These are phyloP conservation scores for Falco cherrug DNA, from an alignment of 2,797 vertebrate species.

Conservation along the genomic window DNA sequence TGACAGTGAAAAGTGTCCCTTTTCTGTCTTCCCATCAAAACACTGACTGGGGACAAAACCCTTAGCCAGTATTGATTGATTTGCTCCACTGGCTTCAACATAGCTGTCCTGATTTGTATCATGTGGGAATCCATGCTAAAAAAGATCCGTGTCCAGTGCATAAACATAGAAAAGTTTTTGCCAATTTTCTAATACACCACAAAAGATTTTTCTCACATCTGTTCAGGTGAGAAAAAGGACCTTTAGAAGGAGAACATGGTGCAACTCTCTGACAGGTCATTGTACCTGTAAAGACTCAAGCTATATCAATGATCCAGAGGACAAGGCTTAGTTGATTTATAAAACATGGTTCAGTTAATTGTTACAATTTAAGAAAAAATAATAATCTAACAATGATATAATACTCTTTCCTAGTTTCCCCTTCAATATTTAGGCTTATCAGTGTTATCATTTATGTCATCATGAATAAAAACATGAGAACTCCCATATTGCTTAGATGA, in stretches of 20 bases:
- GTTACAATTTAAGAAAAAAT: background rate
- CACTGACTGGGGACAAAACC: constrained; percentile 34
- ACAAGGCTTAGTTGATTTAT: background rate
- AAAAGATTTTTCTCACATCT: background rate
- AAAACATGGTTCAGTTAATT: background rate
- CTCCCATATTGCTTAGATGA: background rate
- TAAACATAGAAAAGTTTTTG: background rate
- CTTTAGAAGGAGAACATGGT: background rate
- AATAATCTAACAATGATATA: background rate
- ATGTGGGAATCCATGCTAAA: constrained; percentile 16
- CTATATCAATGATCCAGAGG: background rate
- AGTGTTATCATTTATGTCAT: background rate
- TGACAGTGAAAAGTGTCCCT: background rate
- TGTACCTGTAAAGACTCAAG: background rate
- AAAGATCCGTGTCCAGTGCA: background rate
- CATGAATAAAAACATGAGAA: background rate
- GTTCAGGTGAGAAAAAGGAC: background rate
- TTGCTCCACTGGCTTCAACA: constrained; percentile 27
- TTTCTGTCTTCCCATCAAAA: constrained; percentile 19
- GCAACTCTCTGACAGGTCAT: background rate
- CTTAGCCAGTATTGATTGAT: constrained; percentile 51
- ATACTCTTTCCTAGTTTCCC: background rate
- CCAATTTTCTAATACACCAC: background rate
- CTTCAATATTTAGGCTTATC: background rate
- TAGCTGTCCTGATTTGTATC: constrained; percentile 22